Base-by-base conservation (phyloP, 2,797 vertebrate species). In the Sebastes matsubarae region DNA sequence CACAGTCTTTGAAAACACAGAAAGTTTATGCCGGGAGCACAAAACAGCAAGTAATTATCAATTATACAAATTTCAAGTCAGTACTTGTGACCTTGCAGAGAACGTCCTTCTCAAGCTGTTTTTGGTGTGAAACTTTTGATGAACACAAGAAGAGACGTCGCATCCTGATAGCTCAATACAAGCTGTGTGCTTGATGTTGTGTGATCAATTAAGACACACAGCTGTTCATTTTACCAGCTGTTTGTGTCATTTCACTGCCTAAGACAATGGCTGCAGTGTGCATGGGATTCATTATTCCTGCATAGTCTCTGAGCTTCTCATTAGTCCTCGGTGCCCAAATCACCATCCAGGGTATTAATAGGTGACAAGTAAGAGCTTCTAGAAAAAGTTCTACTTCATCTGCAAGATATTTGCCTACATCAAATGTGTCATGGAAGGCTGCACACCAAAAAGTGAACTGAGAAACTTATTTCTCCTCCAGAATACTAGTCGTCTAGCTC, bases 171-270 rank as follows among this genome's bases (percentile, higher is more conserved):
- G 76, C 79, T 83, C 77, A 74, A 76, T 73, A 69, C 75, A 54
- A 77, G 77, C 79, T 38, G 71, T 8, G 77, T 50, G 85, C 81
- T 70, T 75, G 84, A 70, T 75, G 83, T 78, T 59, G 72, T 85
- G 84, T 66, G 76, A 88, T 92, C 86, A 88, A 86, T 87, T 82
- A 71, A 68, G 80, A 84, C 59, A 24, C 77, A 61, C 89, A 89
- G 85, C 86, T 89, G 84, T 69, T 92, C 73, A 4, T 84, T 78
- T 80, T 59, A 30, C 32, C 78, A 78, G 87, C 58, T 61, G 72
- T 81, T 80, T 75, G 72, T 16, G 79, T 75, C 84, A 54, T 61
- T 80, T 68, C 22, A 1, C 59, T 9, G 63, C 79, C 64, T 65
- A 64, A 74, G 69, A 86, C 80, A 24, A 73, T 70, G 13, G 83